Percentiles rank a stretch among this genome's conserved stretches.
Evolutionary conservation across 2,113 vertebrate genomes (phyloP).

Genomic region (Syngnathus floridae): DNA sequence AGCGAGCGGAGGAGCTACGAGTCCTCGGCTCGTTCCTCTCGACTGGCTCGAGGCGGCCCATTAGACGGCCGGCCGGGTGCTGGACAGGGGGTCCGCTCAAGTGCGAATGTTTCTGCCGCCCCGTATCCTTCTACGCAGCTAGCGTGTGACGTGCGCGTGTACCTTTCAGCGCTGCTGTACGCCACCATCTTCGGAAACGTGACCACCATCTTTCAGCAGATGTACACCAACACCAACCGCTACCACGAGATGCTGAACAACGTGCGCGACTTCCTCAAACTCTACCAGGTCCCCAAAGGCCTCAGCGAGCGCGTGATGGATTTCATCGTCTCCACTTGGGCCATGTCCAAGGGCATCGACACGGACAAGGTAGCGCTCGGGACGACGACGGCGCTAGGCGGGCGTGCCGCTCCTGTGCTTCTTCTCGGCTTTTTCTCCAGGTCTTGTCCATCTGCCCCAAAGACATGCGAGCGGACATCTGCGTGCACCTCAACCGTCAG

Average conservation of each 20-base stretch:
- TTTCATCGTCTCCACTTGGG: conserved; percentile 98
- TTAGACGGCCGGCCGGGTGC: conserved; percentile 52
- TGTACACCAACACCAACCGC: conserved; percentile 98
- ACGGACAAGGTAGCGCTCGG: conserved; percentile 85
- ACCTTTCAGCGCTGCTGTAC: conserved; percentile 88
- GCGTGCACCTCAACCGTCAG: conserved; percentile 93
- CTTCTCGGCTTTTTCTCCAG: conserved; percentile 55
- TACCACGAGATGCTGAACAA: conserved; percentile 99
- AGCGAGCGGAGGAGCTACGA: conserved; percentile 53
- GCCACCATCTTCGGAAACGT: conserved; percentile 99
- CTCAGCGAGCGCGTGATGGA: conserved; percentile 98
- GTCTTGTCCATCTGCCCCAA: conserved; percentile 97
- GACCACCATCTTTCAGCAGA: conserved; percentile 99
- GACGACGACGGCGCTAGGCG: no score
- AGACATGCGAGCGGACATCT: conserved; percentile 98
- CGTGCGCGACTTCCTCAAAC: conserved; percentile 93
- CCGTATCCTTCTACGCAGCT: not conserved
- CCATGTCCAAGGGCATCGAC: conserved; percentile 98
- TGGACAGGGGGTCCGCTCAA: no score
- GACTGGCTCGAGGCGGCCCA: conserved; percentile 48
- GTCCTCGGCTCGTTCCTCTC: conserved; percentile 54
- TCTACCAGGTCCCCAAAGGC: conserved; percentile 97
- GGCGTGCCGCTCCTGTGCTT: no score
- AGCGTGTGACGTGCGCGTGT: not conserved
- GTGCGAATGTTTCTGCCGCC: no score